phyloP scores from a whole-genome alignment of 2,888 invertebrate genomes.

The Drosophila mulleri region DNA sequence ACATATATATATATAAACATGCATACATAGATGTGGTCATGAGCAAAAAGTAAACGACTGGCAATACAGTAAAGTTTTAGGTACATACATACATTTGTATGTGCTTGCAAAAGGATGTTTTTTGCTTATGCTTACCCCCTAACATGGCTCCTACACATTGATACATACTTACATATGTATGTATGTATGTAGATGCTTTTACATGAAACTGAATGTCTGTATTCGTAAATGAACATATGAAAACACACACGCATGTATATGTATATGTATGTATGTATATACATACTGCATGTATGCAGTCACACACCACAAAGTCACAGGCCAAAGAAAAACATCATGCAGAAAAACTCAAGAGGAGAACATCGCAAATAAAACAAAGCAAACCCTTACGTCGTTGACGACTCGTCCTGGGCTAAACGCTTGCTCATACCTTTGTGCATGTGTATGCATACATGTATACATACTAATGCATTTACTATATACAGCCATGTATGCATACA shows the following conservation, averaged over 20 bases:
- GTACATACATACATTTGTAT: neutral
- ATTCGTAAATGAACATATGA: neutral
- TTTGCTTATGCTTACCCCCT: conserved; percentile 15
- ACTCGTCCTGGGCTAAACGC: conserved; percentile 47
- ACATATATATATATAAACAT: too few species aligned
- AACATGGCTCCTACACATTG: neutral
- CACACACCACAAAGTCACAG: conserved; percentile 55
- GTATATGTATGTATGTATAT: conserved; percentile 5
- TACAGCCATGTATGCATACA: conserved; percentile 5
- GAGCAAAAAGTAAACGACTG: conserved; percentile 30
- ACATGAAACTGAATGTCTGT: neutral
- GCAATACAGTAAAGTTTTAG: conserved; percentile 17
- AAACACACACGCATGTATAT: neutral
- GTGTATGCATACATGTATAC: conserved; percentile 7
- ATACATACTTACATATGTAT: neutral
- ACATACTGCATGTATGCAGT: conserved; percentile 35
- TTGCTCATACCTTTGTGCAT: conserved; percentile 12
- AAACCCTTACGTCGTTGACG: conserved; percentile 57
- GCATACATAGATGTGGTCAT: conserved; percentile 43
- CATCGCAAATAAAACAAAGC: conserved; percentile 63
- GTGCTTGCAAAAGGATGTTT: neutral
- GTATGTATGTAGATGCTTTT: neutral
- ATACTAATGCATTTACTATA: conserved; percentile 19
- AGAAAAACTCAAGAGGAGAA: conserved; percentile 59
- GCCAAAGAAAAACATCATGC: conserved; percentile 60